These are phyloP conservation scores for Eptesicus fuscus DNA, from an alignment of 2,113 vertebrate species.

Conservation along the genomic window DNA sequence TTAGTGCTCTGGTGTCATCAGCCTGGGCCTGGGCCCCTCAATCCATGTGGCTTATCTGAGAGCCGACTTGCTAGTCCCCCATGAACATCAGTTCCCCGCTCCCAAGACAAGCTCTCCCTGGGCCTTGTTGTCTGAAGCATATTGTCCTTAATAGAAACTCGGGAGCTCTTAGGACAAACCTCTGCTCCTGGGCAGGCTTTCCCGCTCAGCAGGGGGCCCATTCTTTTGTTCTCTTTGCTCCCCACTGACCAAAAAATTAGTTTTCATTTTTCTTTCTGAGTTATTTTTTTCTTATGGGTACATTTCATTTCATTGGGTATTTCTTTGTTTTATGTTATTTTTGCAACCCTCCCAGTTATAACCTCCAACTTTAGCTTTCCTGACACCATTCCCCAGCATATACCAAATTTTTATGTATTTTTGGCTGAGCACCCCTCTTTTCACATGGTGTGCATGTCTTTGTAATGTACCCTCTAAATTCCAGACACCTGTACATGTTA, in stretches of 20 bases:
- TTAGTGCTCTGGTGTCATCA: not conserved
- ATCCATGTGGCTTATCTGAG: not conserved
- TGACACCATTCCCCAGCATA: not conserved
- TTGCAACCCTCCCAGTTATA: not conserved
- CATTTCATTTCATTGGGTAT: not conserved
- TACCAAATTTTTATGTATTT: not conserved
- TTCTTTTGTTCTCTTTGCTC: not conserved
- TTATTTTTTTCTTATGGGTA: not conserved
- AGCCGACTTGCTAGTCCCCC: not conserved
- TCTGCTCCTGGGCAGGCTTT: not conserved
- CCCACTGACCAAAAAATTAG: not conserved
- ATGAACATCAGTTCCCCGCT: not conserved
- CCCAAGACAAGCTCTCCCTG: fast-evolving
- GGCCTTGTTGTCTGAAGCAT: not conserved
- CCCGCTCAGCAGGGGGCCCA: not conserved
- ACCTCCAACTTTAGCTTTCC: not conserved
- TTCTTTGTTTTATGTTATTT: not conserved
- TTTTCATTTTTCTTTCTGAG: not conserved
- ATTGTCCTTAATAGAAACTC: not conserved
- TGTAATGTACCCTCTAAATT: not conserved
- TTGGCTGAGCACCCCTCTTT: not conserved
- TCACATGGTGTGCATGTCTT: not conserved
- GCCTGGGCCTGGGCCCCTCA: not conserved
- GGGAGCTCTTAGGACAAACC: not conserved
- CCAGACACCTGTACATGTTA: not conserved